Evolutionary conservation across 2,113 vertebrate species (phyloP), one percentile per base, ranked within the genome.

Genomic region (Collichthys lucidus): DNA sequence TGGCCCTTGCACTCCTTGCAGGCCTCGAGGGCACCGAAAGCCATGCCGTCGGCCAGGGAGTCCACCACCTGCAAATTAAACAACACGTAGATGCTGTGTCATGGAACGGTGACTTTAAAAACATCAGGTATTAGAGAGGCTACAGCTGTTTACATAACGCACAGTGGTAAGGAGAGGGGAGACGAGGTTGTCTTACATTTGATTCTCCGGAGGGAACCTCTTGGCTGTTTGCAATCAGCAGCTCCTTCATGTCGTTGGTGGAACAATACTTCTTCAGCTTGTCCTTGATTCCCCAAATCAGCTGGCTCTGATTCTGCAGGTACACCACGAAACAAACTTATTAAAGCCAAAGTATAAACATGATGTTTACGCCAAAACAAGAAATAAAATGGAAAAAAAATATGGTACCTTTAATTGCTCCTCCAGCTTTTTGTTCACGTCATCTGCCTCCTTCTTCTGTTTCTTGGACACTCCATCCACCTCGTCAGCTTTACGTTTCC

Each of bases 271-370:
- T 99, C 95, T 94, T 98, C 87, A 99, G 93, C 79, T 98, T 97
- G 52, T 99, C 98, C 84, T 99, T 99, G 90, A 99, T 95, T 62
- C 94, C 95, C 98, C 98, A 99, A 67, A 99, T 96, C 86, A 98
- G 88, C 85, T 98, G 96, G 0, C 96, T 98, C 88, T 99, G 98
- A 71, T 94, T 96, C 98, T 99, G 82, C 10, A 59, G 64, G 89
- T 9, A 20, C 16, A 47, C 1, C 0, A 8, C 35, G 62, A 11
- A 62, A 14, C 91, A 16, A 1, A 26, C 53, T 8, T 1, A 20
- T 9, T 1, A 19, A 8, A 68, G 11, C 2, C 0, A 11, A 52
- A 52, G 59, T 7, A 64, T 1, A 56, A 60, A 60, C 7, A 16
- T 5, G 7, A 53, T 1, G 2, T 64, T 75, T 10, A 56, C 2